Evolutionary conservation across 2,797 vertebrate genomes (phyloP).

Genomic region (Acropternis orthonyx): DNA sequence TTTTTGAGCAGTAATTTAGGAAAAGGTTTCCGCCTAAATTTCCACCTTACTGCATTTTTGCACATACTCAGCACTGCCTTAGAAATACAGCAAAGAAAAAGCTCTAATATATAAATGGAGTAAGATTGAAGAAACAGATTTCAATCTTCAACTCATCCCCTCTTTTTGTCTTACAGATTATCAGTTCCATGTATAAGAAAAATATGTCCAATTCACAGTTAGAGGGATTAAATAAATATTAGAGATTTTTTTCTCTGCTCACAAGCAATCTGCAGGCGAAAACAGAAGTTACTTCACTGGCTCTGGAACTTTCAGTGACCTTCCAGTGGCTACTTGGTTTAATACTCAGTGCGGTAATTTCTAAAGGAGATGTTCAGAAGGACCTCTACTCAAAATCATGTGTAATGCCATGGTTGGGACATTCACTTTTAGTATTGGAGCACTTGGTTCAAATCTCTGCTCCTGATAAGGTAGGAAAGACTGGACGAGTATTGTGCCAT

Average conservation of each 20-base stretch:
- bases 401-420: accelerated
- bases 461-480: neutral
- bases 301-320: neutral
- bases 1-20: neutral
- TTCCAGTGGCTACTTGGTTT: neutral
- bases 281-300: neutral
- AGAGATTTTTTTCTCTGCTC: neutral
- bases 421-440: neutral
- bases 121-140: neutral
- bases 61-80: neutral
- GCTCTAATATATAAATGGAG: neutral
- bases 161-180: neutral
- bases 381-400: neutral
- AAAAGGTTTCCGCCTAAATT: neutral
- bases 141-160: neutral
- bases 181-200: neutral
- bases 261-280: neutral
- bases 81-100: neutral
- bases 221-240: neutral
- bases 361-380: neutral
- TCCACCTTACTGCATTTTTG: neutral
- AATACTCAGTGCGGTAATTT: neutral
- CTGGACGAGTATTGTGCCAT: neutral
- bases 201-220: neutral
- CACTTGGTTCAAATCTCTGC: neutral